Evolutionary conservation across 2,888 invertebrate species (phyloP).

Genomic region (Drymonia ruficornis): DNA sequence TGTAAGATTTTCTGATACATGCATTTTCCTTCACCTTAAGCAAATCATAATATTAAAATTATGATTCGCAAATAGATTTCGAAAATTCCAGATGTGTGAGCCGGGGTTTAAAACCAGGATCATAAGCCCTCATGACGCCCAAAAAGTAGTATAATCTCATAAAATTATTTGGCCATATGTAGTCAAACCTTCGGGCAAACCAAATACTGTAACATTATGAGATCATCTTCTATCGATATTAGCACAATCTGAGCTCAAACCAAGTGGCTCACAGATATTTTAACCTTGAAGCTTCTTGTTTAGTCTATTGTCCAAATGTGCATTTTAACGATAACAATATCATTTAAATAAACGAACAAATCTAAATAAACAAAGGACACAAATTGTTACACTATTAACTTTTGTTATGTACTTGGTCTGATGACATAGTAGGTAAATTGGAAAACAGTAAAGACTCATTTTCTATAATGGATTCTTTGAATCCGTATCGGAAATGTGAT

Average conservation of each 20-base stretch:
- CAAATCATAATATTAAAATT: too few relatives aligned
- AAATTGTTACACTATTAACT: neutral
- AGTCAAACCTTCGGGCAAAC: constrained; percentile 13
- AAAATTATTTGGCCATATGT: constrained; percentile 9
- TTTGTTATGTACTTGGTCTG: too few relatives aligned
- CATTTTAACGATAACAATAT: neutral
- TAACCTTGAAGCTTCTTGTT: constrained; percentile 20
- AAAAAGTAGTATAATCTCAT: too few relatives aligned
- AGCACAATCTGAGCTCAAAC: constrained; percentile 7
- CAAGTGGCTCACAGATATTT: constrained; percentile 24
- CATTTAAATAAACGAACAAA: neutral
- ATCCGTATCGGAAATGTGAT: neutral
- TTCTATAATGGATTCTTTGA: neutral
- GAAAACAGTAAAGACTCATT: too few relatives aligned
- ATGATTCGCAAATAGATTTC: too few relatives aligned
- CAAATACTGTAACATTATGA: constrained; percentile 34
- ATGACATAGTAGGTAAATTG: too few relatives aligned
- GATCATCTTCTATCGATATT: constrained; percentile 26
- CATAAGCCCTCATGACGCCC: too few relatives aligned
- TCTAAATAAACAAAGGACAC: neutral
- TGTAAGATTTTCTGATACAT: too few relatives aligned
- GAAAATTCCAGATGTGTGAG: too few relatives aligned
- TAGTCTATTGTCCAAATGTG: neutral
- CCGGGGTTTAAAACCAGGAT: too few relatives aligned
- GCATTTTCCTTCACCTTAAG: too few relatives aligned